Conservation (phyloP, 92 coral and sea anemone species). For the Meandrina meandrites region DNA sequence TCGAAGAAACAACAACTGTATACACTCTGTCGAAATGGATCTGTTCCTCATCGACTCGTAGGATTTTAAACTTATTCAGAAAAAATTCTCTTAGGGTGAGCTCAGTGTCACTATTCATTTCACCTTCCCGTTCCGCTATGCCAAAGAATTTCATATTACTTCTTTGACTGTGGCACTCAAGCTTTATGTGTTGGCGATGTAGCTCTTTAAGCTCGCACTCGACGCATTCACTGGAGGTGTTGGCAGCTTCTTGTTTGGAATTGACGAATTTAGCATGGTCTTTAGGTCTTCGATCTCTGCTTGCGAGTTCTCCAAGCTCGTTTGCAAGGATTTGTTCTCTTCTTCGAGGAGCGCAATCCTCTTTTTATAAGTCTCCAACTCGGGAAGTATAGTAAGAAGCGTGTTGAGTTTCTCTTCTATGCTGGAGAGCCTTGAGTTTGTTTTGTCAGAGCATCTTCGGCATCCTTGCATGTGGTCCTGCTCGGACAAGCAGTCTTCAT, state of each 20-base stretch:
- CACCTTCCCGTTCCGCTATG: background rate
- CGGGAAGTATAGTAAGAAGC: constrained; percentile 7
- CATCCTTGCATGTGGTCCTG: constrained; percentile 14
- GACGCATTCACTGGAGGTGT: constrained; percentile 12
- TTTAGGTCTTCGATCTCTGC: background rate
- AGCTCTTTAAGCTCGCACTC: background rate
- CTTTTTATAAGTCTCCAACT: constrained; percentile 16
- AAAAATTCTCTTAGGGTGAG: constrained; percentile 4
- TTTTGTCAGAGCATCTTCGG: background rate
- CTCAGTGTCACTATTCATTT: background rate
- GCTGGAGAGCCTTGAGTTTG: constrained; percentile 11
- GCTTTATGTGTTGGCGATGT: constrained; percentile 6
- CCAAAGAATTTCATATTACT: constrained; percentile 16
- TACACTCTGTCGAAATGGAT: constrained; percentile 21
- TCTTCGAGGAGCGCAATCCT: constrained; percentile 3
- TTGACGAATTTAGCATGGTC: background rate
- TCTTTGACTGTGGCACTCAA: constrained; percentile 11
- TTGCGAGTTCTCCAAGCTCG: background rate
- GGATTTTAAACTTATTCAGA: background rate
- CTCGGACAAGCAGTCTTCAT: background rate
- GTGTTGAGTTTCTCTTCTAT: too few relatives aligned
- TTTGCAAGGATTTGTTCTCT: background rate
- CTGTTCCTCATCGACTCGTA: too few relatives aligned
- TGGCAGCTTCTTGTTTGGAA: constrained; percentile 1
- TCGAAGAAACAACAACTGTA: background rate